Evolutionary conservation across 2,888 invertebrate species (phyloP), one percentile per base, ranked within the genome.

Genomic region (Hirtodrosophila histrioides): DNA sequence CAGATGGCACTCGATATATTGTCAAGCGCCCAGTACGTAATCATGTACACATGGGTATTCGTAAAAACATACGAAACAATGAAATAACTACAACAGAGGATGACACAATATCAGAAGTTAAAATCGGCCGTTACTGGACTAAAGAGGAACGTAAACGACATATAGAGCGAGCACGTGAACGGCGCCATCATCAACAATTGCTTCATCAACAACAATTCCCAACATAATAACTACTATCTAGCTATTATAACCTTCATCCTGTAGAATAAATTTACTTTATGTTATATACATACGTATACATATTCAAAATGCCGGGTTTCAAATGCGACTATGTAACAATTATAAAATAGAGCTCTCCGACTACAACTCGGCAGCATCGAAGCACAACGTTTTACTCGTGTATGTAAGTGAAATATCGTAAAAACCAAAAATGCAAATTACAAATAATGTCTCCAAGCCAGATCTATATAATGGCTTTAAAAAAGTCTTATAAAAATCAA

Each of bases 1-100:
- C 95, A 3, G 96, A 96, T 84, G 96, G 96, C 4, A 94, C 95
- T 0, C 93, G 96, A 43, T 96, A 96, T 88, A 95, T 96, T 72
- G 95, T 96, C 0, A 92, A 95, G 41, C 91, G 95, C 33, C 95
- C 95, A 0, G 93, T 95, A 0, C 92, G 95, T 45, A 95, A 93
- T 89, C 93, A 94, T 57, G 92, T 95, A 23, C 91, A 95, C 48
- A 94, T 94, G 75, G 95, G 95, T 78, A 95, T 96, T 86, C 92
- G 95, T 11, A 82, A 74, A 88, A 92, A 77, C 35, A 56, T 82
- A 9, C 78, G 88, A 2, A 76, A 66, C 8, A 92, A 92, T 41
- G 90, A 91, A 10, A 92, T 94, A 55, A 94, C 95, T 0, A 95
- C 95, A 4, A 95, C 95, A 0, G 96, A 96, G 88, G 96, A 96